Base-by-base conservation (phyloP, 1,140 invertebrate species). In the Andricus grossulariae region DNA sequence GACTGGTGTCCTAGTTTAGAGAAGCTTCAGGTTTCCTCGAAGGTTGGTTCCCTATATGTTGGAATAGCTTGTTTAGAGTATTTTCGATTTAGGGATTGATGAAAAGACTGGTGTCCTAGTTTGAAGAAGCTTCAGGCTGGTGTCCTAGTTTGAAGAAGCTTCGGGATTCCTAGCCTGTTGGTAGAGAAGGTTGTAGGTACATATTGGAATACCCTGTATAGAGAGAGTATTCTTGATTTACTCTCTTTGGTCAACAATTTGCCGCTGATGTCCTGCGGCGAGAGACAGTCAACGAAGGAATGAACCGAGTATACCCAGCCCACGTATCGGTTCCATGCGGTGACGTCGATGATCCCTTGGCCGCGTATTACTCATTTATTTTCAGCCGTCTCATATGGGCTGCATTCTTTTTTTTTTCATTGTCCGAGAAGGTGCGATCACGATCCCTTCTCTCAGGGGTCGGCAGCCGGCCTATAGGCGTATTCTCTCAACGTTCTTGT, bases 391-490 rank as follows among this genome's bases (percentile, higher is more conserved):
- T 66, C 57, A 66, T 66, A n/a, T 50, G 11, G 4, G 10, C 13
- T 71, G 60, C 57, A 70, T 74, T 51, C 55, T 73, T 15, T 13
- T 19, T 19, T 32, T 74, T 71, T 51, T 57, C 60, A 71, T 16
- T 76, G 77, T 71, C 77, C 73, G 71, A 73, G 80, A 79, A 71
- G 80, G 51, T 55, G 80, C 74, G 80, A 81, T 79, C 77, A 79
- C 73, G 76, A 78, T 66, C 57, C 57, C 21, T 21, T 66, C 57
- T 66, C 57, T 8, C 15, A n/a, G 32, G 25, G 57, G 25, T 66
- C 57, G 57, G 57, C 57, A 66, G 25, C 5, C 25, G 25, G 57
- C 57, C 57, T 39, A 2, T 39, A 16, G 57, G 57, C 57, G 10
- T 6, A 32, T 8, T 45, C 39, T 11, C 39, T 45, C 39, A 45